Evolutionary conservation across 2,113 vertebrate species (phyloP).

Genomic region (Amblyopsis rosae): DNA sequence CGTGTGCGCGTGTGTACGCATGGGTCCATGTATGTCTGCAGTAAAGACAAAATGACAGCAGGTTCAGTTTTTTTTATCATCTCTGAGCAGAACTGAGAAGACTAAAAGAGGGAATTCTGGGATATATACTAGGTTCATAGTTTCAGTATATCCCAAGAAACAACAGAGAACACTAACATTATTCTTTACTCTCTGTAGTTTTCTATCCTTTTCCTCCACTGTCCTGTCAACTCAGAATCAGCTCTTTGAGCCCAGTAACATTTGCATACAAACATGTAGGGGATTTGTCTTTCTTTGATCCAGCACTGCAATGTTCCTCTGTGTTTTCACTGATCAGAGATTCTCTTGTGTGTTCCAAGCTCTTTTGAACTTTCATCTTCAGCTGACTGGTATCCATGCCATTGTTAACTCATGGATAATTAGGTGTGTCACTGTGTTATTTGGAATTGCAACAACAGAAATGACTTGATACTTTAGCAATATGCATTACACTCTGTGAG

Average conservation of each 20-base stretch:
- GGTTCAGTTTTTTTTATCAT: conserved; percentile 8
- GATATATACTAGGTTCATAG: neutral
- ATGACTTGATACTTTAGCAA: no score
- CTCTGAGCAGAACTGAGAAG: conserved; percentile 9
- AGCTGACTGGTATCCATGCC: no score
- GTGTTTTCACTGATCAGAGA: no score
- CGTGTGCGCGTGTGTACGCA: conserved; percentile 5
- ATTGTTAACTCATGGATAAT: no score
- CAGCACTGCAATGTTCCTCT: no score
- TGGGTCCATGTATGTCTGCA: conserved; percentile 4
- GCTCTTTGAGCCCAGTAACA: neutral
- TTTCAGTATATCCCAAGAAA: conserved; percentile 8
- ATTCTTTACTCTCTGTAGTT: neutral
- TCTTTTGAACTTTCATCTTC: no score
- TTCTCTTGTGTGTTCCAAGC: no score
- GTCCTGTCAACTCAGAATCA: no score
- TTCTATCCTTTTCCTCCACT: neutral
- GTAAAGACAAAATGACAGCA: conserved; percentile 21
- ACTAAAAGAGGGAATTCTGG: neutral
- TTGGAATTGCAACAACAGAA: no score
- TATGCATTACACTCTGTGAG: no score
- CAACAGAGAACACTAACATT: neutral
- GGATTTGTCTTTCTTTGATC: no score
- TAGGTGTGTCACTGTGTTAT: no score
- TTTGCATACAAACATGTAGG: neutral